These are phyloP conservation scores for Strigamia maritima DNA, from an alignment of 2,888 invertebrate species.

Conservation along the genomic window DNA sequence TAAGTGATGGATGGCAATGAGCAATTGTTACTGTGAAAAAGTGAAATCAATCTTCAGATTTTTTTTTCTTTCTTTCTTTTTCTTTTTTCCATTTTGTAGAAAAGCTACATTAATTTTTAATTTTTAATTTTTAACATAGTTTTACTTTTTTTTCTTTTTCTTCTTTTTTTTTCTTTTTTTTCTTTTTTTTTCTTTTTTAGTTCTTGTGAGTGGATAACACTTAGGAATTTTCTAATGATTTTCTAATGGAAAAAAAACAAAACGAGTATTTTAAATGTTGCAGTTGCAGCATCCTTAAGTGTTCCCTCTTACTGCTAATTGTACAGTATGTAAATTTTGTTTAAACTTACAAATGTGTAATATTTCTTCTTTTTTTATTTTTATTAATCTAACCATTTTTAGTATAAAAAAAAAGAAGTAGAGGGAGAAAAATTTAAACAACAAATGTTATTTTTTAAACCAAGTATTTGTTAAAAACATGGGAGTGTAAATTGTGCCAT, in stretches of 20 bases:
- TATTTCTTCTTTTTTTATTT: neutral
- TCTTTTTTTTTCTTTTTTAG: no score
- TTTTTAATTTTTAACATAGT: no score
- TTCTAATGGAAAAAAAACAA: no score
- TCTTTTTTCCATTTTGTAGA: neutral
- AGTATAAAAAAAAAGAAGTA: neutral
- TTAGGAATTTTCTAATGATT: no score
- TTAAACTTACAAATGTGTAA: neutral
- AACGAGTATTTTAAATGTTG: neutral
- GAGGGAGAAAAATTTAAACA: neutral
- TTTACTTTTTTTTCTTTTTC: no score
- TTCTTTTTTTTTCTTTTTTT: no score
- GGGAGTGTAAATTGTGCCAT: neutral
- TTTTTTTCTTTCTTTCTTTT: no score
- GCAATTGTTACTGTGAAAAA: neutral
- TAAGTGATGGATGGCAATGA: neutral
- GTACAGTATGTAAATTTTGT: neutral
- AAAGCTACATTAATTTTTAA: no score
- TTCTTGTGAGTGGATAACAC: no score
- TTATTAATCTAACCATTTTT: neutral
- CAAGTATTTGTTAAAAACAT: neutral
- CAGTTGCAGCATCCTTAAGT: neutral
- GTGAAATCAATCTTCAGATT: no score
- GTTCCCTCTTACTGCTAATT: neutral
- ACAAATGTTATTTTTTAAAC: no score